These are phyloP conservation scores for Venustoraphidia nigricollis DNA, from an alignment of 2,888 invertebrate species.

Conservation along the genomic window DNA sequence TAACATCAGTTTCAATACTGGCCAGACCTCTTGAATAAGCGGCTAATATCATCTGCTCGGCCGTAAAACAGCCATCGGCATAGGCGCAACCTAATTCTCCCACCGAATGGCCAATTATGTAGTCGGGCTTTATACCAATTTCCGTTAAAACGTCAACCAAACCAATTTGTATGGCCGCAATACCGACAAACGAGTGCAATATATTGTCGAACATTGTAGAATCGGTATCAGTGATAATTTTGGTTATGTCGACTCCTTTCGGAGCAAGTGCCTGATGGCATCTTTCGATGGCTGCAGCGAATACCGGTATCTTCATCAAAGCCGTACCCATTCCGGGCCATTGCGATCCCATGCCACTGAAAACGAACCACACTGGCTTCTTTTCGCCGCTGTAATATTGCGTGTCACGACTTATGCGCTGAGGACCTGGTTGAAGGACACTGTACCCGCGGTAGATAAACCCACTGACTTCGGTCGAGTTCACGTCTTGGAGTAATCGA, in stretches of 20 bases:
- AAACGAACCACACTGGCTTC: constrained; percentile 51
- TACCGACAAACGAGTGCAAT: constrained; percentile 54
- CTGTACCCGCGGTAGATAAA: too few species aligned
- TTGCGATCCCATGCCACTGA: constrained; percentile 62
- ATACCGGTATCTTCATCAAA: constrained; percentile 48
- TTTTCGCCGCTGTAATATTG: constrained; percentile 11
- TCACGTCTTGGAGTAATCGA: constrained; percentile 42
- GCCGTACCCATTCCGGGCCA: constrained; percentile 53
- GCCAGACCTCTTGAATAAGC: constrained; percentile 73
- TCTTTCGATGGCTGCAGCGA: constrained; percentile 43
- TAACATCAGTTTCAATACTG: constrained; percentile 51
- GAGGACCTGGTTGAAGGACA: too few species aligned
- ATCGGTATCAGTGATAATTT: constrained; percentile 43
- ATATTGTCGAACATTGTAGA: constrained; percentile 44
- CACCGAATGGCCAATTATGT: constrained; percentile 77
- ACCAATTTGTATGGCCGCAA: constrained; percentile 40
- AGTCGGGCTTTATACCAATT: constrained; percentile 51
- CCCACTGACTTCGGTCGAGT: not conserved
- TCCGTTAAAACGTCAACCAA: constrained; percentile 45
- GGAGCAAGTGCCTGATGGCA: constrained; percentile 39
- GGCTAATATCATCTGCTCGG: constrained; percentile 70
- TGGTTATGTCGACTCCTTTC: constrained; percentile 42
- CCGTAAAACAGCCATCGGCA: constrained; percentile 80
- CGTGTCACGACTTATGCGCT: too few species aligned
- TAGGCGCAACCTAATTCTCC: constrained; percentile 93